These are phyloP conservation scores for Yoshiicerus persimilis DNA, from an alignment of 1,140 invertebrate species.

Conservation along the genomic window DNA sequence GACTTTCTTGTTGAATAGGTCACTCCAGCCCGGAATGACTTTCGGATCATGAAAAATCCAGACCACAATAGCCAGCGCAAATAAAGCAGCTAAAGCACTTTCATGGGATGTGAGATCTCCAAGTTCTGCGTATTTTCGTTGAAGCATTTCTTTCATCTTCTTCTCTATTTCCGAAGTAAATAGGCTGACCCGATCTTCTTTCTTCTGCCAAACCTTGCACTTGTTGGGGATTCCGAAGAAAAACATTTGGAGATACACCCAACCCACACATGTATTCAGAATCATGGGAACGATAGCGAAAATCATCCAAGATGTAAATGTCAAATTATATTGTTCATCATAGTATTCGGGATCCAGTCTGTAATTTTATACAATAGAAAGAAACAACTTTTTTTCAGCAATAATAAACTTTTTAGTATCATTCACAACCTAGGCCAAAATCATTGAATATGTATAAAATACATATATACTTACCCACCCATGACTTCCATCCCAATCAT, in stretches of 20 bases:
- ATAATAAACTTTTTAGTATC: too few species aligned
- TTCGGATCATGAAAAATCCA: slow-evolving; percentile 87
- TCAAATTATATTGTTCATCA: slow-evolving; percentile 46
- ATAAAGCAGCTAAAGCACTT: slow-evolving; percentile 69
- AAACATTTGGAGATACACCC: slow-evolving; percentile 65
- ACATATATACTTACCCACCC: neutral
- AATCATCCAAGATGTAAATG: slow-evolving; percentile 74
- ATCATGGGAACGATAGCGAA: slow-evolving; percentile 69
- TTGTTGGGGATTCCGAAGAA: slow-evolving; percentile 65
- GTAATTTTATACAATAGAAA: neutral
- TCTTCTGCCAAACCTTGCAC: neutral
- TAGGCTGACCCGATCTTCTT: neutral
- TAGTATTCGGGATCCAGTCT: neutral
- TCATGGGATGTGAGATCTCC: slow-evolving; percentile 81
- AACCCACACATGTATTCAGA: slow-evolving; percentile 70
- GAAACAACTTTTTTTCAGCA: neutral
- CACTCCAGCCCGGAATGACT: slow-evolving; percentile 76
- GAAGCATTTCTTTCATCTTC: slow-evolving; percentile 57
- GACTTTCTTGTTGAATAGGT: slow-evolving; percentile 61
- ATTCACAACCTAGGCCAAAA: too few species aligned
- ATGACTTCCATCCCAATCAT: neutral
- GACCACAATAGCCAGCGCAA: slow-evolving; percentile 73
- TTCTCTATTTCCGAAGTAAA: neutral
- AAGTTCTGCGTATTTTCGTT: slow-evolving; percentile 70
- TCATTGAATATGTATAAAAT: too few species aligned